phyloP scores from a whole-genome alignment of 2,888 invertebrate genomes.

The Encarsia formosa region DNA sequence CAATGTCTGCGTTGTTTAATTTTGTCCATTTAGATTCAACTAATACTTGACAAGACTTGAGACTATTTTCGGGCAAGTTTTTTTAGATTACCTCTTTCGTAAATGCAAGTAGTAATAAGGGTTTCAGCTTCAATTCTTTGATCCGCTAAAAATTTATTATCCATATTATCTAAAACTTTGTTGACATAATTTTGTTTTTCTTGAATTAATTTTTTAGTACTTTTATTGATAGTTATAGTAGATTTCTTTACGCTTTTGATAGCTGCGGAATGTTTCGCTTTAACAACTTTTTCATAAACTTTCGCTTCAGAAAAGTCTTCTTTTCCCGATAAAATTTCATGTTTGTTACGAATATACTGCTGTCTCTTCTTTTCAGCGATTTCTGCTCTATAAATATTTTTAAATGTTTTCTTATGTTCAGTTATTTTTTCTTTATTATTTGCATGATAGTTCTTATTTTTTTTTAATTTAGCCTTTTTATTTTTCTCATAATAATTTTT shows the following conservation, averaged over 20 bases:
- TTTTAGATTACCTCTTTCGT: neutral
- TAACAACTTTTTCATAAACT: too few relatives aligned
- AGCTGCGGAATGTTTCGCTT: neutral
- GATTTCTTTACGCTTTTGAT: neutral
- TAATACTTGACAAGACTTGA: neutral
- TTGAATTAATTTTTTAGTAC: neutral
- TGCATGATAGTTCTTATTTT: neutral
- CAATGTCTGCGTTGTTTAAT: neutral
- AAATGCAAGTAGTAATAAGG: neutral
- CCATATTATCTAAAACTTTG: constrained; percentile 2
- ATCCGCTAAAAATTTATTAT: neutral
- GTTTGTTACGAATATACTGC: neutral
- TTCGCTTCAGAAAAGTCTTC: too few relatives aligned
- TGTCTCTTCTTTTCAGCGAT: neutral
- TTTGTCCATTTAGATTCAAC: neutral
- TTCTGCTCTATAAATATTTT: neutral
- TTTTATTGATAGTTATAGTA: neutral
- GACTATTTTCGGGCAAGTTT: neutral
- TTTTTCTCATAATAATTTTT: neutral
- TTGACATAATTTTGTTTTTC: neutral
- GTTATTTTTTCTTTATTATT: neutral
- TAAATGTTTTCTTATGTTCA: neutral
- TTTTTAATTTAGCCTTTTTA: neutral
- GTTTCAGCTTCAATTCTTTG: constrained; percentile 2
- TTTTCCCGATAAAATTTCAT: neutral